phyloP scores from a whole-genome alignment of 2,113 vertebrate species.

The Gymnarchus niloticus region DNA sequence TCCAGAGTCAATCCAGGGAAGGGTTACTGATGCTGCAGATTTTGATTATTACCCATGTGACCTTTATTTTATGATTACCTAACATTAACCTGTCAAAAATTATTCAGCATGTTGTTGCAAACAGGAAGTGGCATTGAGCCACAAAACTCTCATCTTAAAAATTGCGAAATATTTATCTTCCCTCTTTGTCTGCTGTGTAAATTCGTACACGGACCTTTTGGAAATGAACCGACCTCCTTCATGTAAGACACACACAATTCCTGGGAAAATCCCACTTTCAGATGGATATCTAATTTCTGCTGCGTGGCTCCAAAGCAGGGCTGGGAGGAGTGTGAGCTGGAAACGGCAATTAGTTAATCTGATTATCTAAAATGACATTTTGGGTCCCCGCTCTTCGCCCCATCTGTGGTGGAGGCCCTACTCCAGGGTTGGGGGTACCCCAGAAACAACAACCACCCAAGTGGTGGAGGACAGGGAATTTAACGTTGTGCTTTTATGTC shows the following conservation, averaged over 20 bases:
- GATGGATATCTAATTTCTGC: neutral
- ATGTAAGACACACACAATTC: slow-evolving; percentile 19
- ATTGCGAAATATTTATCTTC: slow-evolving; percentile 83
- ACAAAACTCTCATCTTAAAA: slow-evolving; percentile 68
- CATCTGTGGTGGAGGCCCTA: neutral
- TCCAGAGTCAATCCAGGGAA: too few species aligned
- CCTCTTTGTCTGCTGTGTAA: slow-evolving; percentile 69
- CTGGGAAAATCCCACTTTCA: neutral
- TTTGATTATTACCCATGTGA: slow-evolving; percentile 61
- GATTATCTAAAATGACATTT: neutral
- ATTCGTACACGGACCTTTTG: slow-evolving; percentile 76
- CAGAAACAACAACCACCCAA: neutral
- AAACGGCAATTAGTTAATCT: slow-evolving; percentile 14
- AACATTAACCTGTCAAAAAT: slow-evolving; percentile 68
- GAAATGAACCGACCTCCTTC: slow-evolving; percentile 58
- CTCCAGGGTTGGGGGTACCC: neutral
- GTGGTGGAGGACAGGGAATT: neutral
- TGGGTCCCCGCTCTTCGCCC: neutral
- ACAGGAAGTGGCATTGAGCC: slow-evolving; percentile 17
- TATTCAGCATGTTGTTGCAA: slow-evolving; percentile 63
- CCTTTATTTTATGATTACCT: slow-evolving; percentile 68
- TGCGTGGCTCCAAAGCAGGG: neutral
- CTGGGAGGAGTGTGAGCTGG: neutral
- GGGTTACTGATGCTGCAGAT: slow-evolving; percentile 40
- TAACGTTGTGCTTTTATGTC: neutral